phyloP scores from a whole-genome alignment of 2,113 vertebrate species.

The Chaenogobius annularis region DNA sequence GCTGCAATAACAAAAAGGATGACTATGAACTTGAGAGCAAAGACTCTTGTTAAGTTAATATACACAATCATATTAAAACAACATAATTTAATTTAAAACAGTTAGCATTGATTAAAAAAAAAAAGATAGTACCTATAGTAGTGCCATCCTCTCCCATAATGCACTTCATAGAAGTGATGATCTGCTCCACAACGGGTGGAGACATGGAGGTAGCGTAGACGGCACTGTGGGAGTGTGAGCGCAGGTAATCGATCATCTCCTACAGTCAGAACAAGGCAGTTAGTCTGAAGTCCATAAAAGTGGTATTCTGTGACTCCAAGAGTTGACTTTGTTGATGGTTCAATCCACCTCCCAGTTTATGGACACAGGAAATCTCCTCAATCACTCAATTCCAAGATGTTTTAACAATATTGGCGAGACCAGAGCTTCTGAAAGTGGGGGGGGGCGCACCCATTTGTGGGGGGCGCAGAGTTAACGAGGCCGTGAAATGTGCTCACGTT shows the following conservation, averaged over 20 bases:
- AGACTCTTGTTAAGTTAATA: background rate
- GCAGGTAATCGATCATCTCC: conserved; percentile 91
- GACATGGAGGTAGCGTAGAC: conserved; percentile 91
- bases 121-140: conserved; percentile 73
- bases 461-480: no score
- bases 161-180: conserved; percentile 92
- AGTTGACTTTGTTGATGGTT: background rate
- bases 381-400: no score
- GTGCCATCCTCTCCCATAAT: conserved; percentile 96
- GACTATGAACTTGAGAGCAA: background rate
- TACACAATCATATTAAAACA: background rate
- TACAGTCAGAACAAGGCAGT: conserved; percentile 29
- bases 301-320: background rate
- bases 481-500: no score
- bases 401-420: no score
- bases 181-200: conserved; percentile 89
- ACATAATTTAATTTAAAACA: background rate
- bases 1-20: no score
- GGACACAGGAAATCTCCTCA: no score
- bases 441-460: no score
- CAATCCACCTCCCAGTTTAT: no score
- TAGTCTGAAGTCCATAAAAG: conserved; percentile 6
- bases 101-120: background rate
- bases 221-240: conserved; percentile 89
- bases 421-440: no score